Conservation (phyloP, 2,113 vertebrate species). For the Nicator chloris region DNA sequence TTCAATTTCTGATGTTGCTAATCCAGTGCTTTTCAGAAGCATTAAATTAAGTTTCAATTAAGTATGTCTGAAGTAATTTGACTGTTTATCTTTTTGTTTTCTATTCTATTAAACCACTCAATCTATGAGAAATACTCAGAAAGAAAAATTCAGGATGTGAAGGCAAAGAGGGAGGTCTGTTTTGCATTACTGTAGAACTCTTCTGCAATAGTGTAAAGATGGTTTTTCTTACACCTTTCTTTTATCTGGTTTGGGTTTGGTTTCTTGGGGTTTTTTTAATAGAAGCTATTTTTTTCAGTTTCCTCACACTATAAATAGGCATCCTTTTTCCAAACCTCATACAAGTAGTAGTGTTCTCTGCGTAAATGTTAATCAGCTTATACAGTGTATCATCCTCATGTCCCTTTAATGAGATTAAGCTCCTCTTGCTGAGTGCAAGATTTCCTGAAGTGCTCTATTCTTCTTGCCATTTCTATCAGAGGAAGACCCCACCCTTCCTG, state of each 20-base stretch:
- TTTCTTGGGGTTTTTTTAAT: neutral
- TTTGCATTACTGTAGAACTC: neutral
- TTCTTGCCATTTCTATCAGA: neutral
- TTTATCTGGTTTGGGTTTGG: neutral
- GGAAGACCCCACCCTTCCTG: slow-evolving; percentile 15
- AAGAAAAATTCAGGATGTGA: neutral
- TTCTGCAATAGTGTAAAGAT: neutral
- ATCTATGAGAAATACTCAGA: neutral
- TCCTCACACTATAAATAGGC: neutral
- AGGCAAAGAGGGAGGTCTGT: neutral
- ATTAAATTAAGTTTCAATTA: slow-evolving; percentile 53
- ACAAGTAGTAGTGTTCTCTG: neutral
- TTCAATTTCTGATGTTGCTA: slow-evolving; percentile 8
- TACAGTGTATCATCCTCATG: neutral
- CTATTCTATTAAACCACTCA: neutral
- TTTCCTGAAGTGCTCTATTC: slow-evolving; percentile 10
- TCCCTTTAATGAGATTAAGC: slow-evolving; percentile 49
- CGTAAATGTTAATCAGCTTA: slow-evolving; percentile 37
- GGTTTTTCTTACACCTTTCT: neutral
- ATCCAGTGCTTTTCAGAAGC: slow-evolving; percentile 33
- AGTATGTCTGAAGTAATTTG: slow-evolving; percentile 33
- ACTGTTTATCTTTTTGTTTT: slow-evolving; percentile 37
- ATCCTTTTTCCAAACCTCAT: neutral
- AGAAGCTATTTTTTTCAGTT: neutral
- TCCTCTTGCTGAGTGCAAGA: neutral